Base-by-base conservation (phyloP, 2,113 vertebrate genomes). In the Tyto alba region DNA sequence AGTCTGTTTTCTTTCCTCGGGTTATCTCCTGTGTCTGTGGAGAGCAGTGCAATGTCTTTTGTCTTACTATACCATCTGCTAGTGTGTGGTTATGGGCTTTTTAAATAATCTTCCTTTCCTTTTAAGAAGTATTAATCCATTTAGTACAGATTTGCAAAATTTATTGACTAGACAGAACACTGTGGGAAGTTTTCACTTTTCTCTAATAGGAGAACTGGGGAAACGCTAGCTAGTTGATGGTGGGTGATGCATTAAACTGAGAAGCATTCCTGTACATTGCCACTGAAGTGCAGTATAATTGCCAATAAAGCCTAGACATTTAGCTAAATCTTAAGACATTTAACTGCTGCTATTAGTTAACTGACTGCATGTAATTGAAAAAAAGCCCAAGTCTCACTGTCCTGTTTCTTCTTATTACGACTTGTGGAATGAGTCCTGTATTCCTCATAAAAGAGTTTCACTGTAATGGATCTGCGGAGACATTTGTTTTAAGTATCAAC, bases 61-160 rank as follows among this genome's bases (percentile, higher is more conserved):
- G 56, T 88, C 22, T 62, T 34, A 20, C 71, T 82, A 8, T 29
- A 9, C 62, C 53, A 57, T 90, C 88, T 92, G 69, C 69, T 93
- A 45, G 62, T 21, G 5, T 38, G 62, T 89, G 74, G 17, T 79
- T 88, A 68, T 67, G 57, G 71, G 41, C 29, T 32, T 88, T 78
- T 82, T 85, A 56, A 60, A 71, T 47, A 36, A 62, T 55, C 41
- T 76, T 88, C 55, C 66, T 89, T 94, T 90, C 56, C 86, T 89
- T 89, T 89, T 71, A 85, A 95, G 91, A 71, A 88, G 36, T 85
- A 48, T 95, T 91, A 91, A 87, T 96, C 77, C 62, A 47, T 83
- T 95, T 83, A 86, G 92, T 52, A 74, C 62, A 90, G 59, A 73
- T n/a, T 88, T 85, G 62, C 20, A 60, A 36, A 93, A 89, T 66